phyloP scores from a whole-genome alignment of 2,797 vertebrate genomes.

The Echiichthys vipera region DNA sequence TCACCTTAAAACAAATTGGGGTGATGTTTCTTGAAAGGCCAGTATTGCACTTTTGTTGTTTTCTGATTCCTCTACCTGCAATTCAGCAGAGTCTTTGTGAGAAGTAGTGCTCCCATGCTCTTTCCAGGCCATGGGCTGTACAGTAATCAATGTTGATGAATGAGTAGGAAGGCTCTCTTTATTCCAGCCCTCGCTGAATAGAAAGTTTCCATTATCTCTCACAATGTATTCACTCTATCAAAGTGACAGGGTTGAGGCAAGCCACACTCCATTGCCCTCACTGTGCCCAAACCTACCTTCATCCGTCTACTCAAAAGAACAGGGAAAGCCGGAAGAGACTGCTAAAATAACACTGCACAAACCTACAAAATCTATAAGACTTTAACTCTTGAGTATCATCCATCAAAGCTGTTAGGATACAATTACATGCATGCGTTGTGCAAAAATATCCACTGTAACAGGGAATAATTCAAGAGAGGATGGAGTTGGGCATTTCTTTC shows the following conservation, averaged over 20 bases:
- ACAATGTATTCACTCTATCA: constrained; percentile 98
- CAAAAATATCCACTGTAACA: constrained; percentile 48
- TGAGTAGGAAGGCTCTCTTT: constrained; percentile 93
- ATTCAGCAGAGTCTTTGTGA: constrained; percentile 84
- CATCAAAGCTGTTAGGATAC: constrained; percentile 59
- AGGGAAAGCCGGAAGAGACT: constrained; percentile 85
- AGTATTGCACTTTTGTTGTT: constrained; percentile 82
- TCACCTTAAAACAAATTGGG: constrained; percentile 82
- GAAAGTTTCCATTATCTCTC: constrained; percentile 98
- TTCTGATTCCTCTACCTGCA: constrained; percentile 76
- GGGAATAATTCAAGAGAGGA: constrained; percentile 40
- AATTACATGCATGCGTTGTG: constrained; percentile 42
- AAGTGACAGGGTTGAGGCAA: constrained; percentile 92
- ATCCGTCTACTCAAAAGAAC: constrained; percentile 80
- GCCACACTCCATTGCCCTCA: constrained; percentile 91
- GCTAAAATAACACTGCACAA: constrained; percentile 76
- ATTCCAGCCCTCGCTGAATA: constrained; percentile 92
- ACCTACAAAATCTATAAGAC: constrained; percentile 71
- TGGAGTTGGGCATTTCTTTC: constrained; percentile 17
- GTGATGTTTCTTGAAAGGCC: constrained; percentile 81
- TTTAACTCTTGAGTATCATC: constrained; percentile 65
- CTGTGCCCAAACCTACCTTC: constrained; percentile 83
- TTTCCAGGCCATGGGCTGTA: constrained; percentile 83
- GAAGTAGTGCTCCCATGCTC: constrained; percentile 80
- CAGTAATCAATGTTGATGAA: constrained; percentile 96